Percentiles rank a stretch among this genome's conserved stretches.
Conservation (phyloP, 2,888 invertebrate species). For the Gastracanthus pulcherrimus region DNA sequence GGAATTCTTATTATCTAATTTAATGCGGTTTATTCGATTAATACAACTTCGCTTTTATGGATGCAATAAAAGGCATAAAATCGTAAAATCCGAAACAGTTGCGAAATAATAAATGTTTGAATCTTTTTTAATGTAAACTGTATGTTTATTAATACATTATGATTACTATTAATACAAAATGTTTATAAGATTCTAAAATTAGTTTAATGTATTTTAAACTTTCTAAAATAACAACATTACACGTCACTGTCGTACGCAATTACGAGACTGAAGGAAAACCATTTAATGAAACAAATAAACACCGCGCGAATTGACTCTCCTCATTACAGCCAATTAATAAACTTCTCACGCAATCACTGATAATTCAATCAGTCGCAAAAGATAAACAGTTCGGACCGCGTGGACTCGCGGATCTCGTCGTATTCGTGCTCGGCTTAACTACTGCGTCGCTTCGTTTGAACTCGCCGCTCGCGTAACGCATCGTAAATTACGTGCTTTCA, state of each 20-base stretch:
- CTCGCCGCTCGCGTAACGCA: conserved; percentile 66
- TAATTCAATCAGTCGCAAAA: conserved; percentile 33
- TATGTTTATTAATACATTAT: no score
- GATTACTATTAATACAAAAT: no score
- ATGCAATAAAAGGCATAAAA: background rate
- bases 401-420: conserved; percentile 32
- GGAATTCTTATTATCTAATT: conserved; percentile 19
- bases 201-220: no score
- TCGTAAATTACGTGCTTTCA: conserved; percentile 68
- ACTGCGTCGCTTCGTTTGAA: conserved; percentile 61
- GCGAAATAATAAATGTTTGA: no score
- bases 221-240: no score
- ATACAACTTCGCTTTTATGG: conserved; percentile 8
- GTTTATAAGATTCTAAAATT: no score
- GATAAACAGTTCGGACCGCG: conserved; percentile 31
- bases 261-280: background rate
- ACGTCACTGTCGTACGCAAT: no score
- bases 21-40: conserved; percentile 3
- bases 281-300: background rate
- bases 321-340: conserved; percentile 34
- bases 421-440: conserved; percentile 39
- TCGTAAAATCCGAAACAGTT: background rate
- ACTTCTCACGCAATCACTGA: conserved; percentile 18
- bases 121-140: no score
- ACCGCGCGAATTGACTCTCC: background rate